Evolutionary conservation across 2,113 vertebrate species (phyloP), one percentile per base, ranked within the genome.

Genomic region (Danionella cerebrum): DNA sequence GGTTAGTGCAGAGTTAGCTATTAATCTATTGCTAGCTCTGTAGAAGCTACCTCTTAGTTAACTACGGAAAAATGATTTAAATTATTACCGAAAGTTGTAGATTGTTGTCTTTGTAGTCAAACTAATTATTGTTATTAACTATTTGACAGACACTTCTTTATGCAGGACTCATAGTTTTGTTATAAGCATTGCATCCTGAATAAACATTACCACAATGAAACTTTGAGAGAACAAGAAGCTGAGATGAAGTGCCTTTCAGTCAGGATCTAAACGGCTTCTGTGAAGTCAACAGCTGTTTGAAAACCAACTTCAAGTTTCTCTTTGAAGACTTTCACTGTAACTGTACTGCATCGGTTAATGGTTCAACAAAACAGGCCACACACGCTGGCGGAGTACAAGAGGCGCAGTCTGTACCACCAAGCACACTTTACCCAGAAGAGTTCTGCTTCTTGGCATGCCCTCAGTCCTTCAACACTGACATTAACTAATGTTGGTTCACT

Each of bases 401-500:
- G 66, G 64, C 58, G 55, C 64, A 67, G 67, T 58, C 65, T 73
- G 47, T 71, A 67, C 55, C 52, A 63, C 57, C 51, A 64, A 68
- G 75, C 50, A 71, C 74, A 57, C 72, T 79, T 76, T 68, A 70
- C 71, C 21, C 14, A 36, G 69, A 48, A 78, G 62, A 65, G 69
- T 31, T 70, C 39, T 62, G 31, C 69, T 81, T 79, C 68, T 57
- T 73, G 69, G 66, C 69, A 76, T 38, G 39, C 74, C 70, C 67
- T 81, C 71, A 76, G 76, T 69, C 74, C 68, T 71, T 75, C 70
- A 72, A 66, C 78, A 81, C 75, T 80, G 76, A 80, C 70, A 78
- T 78, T 71, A 84, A 83, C 78, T 83, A 85, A 87, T 86, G 84
- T 87, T 88, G 85, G 84, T 79, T 84, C 81, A 85, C 68, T 70